phyloP scores from a whole-genome alignment of 2,797 vertebrate species.

The Rhabdomys pumilio region DNA sequence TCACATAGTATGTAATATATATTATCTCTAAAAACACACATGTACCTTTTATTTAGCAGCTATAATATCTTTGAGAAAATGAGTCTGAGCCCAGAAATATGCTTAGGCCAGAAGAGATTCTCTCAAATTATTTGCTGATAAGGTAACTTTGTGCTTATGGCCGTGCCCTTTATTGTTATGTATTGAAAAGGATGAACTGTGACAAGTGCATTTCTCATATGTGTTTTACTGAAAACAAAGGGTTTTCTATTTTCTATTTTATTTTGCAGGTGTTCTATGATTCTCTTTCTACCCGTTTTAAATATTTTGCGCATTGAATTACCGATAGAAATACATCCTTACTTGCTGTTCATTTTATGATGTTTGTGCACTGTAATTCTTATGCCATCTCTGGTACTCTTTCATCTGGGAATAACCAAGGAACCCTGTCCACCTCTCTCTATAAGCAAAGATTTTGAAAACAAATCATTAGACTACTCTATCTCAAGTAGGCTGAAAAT shows the following conservation, averaged over 20 bases:
- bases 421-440: not conserved
- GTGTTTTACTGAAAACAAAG: not conserved
- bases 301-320: not conserved
- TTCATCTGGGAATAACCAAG: not conserved
- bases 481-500: slow-evolving; percentile 43
- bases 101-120: not conserved
- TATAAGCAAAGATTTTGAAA: slow-evolving; percentile 59
- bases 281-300: not conserved
- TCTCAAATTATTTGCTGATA: not conserved
- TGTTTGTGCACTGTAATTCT: not conserved
- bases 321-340: slow-evolving; percentile 17
- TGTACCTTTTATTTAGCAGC: not conserved
- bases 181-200: not conserved
- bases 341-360: not conserved
- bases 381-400: not conserved
- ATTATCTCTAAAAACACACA: not conserved
- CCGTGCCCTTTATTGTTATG: not conserved
- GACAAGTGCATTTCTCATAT: not conserved
- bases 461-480: slow-evolving; percentile 55
- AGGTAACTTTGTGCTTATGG: not conserved
- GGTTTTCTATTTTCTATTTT: not conserved
- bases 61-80: slow-evolving; percentile 10
- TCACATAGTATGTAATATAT: not conserved
- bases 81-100: not conserved
- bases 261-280: not conserved